Percentiles rank a stretch among this genome's conserved stretches.
phyloP scores from a whole-genome alignment of 2,113 vertebrate species.

The Sturnus vulgaris region DNA sequence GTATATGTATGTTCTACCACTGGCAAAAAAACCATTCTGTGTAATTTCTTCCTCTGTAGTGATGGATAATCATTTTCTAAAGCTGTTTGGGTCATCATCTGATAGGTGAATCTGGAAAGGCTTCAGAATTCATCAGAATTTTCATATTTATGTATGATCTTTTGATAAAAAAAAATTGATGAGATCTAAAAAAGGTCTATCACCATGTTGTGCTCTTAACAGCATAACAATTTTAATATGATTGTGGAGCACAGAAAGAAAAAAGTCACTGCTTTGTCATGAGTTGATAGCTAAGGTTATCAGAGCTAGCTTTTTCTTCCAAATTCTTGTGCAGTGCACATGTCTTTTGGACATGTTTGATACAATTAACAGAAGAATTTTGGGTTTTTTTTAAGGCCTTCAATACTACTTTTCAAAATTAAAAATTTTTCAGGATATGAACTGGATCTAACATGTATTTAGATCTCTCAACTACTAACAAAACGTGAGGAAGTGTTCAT shows the following conservation, averaged over 20 bases:
- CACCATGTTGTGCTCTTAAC: not conserved
- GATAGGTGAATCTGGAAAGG: not conserved
- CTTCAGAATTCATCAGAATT: not conserved
- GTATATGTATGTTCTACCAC: not conserved
- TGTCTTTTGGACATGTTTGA: not conserved
- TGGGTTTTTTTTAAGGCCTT: rapidly evolving
- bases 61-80: not conserved
- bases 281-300: not conserved
- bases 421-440: not conserved
- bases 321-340: not conserved
- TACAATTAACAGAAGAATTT: not conserved
- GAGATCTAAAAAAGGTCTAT: not conserved
- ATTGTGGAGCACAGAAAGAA: not conserved
- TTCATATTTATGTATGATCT: not conserved
- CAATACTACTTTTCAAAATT: not conserved
- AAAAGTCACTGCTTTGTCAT: not conserved
- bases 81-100: not conserved
- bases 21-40: not conserved
- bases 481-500: not conserved
- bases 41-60: not conserved
- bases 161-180: not conserved
- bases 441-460: not conserved
- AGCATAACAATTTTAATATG: not conserved
- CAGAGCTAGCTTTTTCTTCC: not conserved
- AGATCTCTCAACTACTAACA: not conserved